These are phyloP conservation scores for Tetramorium simillimum DNA, from an alignment of 1,140 invertebrate species.

Conservation along the genomic window DNA sequence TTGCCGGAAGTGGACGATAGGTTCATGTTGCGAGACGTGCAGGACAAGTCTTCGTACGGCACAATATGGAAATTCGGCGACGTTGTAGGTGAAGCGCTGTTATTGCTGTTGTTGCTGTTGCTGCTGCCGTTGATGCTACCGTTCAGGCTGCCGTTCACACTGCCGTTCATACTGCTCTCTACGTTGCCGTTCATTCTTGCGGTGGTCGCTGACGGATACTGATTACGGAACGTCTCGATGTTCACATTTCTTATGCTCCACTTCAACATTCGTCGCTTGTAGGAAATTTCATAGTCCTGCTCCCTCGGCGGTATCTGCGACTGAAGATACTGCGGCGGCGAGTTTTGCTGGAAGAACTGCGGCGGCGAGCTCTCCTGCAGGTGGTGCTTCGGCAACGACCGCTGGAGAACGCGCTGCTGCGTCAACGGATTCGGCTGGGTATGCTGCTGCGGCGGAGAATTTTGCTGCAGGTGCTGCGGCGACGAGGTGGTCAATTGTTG, in stretches of 20 bases:
- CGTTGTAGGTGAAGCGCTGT: background rate
- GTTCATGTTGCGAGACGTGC: conserved; percentile 65
- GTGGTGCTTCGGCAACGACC: background rate
- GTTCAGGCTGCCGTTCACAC: background rate
- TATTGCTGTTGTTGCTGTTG: background rate
- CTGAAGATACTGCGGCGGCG: background rate
- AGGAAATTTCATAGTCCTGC: background rate
- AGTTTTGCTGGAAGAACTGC: conserved; percentile 14
- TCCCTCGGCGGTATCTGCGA: background rate
- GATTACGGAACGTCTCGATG: background rate
- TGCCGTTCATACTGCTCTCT: background rate
- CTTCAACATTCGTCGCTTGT: background rate
- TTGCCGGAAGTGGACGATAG: conserved; percentile 22
- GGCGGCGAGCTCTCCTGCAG: background rate
- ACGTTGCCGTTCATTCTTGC: background rate
- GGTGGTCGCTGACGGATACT: background rate
- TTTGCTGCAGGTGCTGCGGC: conserved; percentile 66
- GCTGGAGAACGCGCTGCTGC: conserved; percentile 40
- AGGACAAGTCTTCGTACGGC: background rate
- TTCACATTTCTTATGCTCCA: background rate
- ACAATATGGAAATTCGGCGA: background rate
- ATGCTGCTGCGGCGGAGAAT: conserved; percentile 68
- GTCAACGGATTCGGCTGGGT: conserved; percentile 27
- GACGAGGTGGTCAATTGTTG: conserved; percentile 66
- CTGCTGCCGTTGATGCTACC: conserved; percentile 1